Evolutionary conservation across 2,113 vertebrate species (phyloP).

Genomic region (Sapayoa aenigma): DNA sequence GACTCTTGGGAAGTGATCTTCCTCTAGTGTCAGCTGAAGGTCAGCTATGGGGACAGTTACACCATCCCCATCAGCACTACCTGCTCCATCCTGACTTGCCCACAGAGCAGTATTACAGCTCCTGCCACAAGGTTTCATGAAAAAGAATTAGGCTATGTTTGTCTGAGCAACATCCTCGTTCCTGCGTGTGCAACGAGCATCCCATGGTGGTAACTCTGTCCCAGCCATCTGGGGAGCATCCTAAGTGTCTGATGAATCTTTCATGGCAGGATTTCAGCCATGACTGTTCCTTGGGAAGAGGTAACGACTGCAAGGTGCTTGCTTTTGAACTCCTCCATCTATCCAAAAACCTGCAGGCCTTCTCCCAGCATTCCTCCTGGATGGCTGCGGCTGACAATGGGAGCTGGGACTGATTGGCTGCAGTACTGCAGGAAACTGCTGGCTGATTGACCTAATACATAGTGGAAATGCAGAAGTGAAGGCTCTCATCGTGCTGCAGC

Average conservation of each 20-base stretch:
- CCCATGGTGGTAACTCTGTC: background rate
- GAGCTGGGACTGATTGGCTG: background rate
- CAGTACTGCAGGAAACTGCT: background rate
- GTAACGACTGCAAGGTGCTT: background rate
- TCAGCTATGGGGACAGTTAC: background rate
- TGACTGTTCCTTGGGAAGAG: background rate
- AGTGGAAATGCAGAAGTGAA: background rate
- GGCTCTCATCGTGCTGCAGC: background rate
- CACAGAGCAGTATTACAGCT: background rate
- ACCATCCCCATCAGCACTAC: background rate
- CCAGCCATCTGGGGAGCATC: background rate
- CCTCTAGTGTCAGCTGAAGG: background rate
- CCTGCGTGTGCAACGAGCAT: background rate
- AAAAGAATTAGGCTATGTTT: background rate
- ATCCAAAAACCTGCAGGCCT: fast-evolving
- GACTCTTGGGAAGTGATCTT: background rate
- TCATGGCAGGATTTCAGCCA: background rate
- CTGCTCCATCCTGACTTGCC: background rate
- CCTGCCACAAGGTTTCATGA: constrained; percentile 16
- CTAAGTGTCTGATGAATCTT: background rate
- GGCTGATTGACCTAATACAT: background rate
- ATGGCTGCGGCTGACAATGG: background rate
- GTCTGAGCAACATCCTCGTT: background rate
- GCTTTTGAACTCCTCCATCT: background rate
- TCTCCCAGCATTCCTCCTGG: background rate